Evolutionary conservation across 2,888 invertebrate species (phyloP).

Genomic region (Philopedon plagiatum): DNA sequence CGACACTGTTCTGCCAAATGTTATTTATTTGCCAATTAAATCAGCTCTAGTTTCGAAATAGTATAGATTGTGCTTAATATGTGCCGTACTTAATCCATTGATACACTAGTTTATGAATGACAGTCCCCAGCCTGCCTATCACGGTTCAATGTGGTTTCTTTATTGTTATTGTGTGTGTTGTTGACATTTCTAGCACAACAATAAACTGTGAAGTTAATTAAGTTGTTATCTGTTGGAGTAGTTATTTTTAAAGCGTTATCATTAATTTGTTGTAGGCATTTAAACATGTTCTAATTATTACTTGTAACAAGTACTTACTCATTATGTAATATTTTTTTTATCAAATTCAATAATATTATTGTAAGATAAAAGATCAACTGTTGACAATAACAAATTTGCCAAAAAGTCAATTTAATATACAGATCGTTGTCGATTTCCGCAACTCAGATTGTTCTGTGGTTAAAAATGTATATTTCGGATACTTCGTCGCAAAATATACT

Average conservation of each 20-base stretch:
- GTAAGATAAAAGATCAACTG: no score
- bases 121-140: not conserved
- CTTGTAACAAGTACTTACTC: not conserved
- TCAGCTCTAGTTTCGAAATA: not conserved
- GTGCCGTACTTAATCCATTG: slow-evolving; percentile 16
- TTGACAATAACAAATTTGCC: no score
- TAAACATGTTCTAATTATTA: slow-evolving; percentile 1
- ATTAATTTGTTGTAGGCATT: not conserved
- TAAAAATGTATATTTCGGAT: no score
- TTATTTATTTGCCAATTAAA: not conserved
- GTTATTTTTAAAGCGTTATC: not conserved
- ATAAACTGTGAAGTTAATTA: not conserved
- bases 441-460: no score
- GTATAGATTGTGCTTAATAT: not conserved
- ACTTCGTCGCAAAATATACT: no score
- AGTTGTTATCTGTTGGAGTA: not conserved
- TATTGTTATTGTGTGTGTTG: not conserved
- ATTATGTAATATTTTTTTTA: not conserved
- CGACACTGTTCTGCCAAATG: not conserved
- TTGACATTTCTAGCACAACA: not conserved
- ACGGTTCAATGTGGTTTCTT: slow-evolving; percentile 4
- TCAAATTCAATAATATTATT: no score
- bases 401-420: no score
- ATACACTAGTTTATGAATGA: slow-evolving; percentile 28
- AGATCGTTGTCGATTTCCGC: no score